A percentile compares a stretch with the other conserved stretches of the same genome.
Conservation (phyloP, 1,140 invertebrate species). For the Bombyx mandarina region DNA sequence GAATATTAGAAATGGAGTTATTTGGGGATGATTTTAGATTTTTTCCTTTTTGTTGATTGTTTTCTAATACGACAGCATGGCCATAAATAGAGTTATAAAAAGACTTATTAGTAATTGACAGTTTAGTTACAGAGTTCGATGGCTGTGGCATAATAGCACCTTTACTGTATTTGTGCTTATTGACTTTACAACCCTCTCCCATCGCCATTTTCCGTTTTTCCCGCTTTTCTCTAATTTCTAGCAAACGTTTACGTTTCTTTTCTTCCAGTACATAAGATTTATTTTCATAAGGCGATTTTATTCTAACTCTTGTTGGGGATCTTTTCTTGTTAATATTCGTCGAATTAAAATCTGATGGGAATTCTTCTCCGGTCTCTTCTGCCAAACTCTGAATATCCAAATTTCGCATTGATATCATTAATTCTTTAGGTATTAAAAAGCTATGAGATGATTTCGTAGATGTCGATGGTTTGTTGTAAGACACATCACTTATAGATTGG, state of each 20-base stretch:
- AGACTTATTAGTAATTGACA: slow-evolving; percentile 59
- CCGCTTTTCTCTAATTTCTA: slow-evolving; percentile 50
- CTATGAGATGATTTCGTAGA: slow-evolving; percentile 11
- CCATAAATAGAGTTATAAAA: slow-evolving; percentile 63
- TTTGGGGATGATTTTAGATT: slow-evolving; percentile 15
- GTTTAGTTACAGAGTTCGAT: slow-evolving; percentile 51
- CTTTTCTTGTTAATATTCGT: slow-evolving; percentile 26
- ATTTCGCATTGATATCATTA: slow-evolving; percentile 29
- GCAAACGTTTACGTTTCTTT: slow-evolving; percentile 45
- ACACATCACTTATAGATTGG: not conserved
- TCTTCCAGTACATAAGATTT: slow-evolving; percentile 46
- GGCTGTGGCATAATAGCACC: slow-evolving; percentile 35
- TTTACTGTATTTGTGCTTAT: slow-evolving; percentile 38
- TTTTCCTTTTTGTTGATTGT: slow-evolving; percentile 19
- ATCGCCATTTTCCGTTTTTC: slow-evolving; percentile 46
- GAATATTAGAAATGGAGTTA: slow-evolving; percentile 11
- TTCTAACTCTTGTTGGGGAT: slow-evolving; percentile 36
- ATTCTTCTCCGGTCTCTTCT: slow-evolving; percentile 38
- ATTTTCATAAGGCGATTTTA: slow-evolving; percentile 63
- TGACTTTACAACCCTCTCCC: slow-evolving; percentile 39
- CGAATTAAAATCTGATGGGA: not conserved
- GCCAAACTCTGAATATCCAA: slow-evolving; percentile 33
- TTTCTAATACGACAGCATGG: slow-evolving; percentile 19
- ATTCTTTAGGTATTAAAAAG: slow-evolving; percentile 23
- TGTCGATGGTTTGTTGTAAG: slow-evolving; percentile 1